Base-by-base conservation (phyloP, 1,140 invertebrate genomes). In the Megalopta genalis region DNA sequence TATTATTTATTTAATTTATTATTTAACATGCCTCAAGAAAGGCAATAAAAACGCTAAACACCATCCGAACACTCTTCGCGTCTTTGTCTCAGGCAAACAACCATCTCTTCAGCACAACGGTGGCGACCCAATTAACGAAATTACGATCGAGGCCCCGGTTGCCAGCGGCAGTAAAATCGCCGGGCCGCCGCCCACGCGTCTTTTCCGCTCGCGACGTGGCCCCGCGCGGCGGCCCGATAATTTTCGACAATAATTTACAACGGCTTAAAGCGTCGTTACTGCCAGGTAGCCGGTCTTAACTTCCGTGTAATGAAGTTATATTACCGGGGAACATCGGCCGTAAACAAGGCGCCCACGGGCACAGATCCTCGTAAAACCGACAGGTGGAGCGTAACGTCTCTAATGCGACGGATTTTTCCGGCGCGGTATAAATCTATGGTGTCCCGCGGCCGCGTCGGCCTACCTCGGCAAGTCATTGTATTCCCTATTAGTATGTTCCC, bases 361-460 rank as follows among this genome's bases (percentile, higher is more conserved):
- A 46, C 39, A 4, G 32, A 46, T 66, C 23, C n/a, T 66, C 64
- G 64, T 66, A 66, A 66, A 66, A 46, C 39, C 64, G 39, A 57
- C 88, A 90, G 42, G 89, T 79, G 86, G 83, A 18, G 54, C 65
- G 81, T 67, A 68, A 60, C 80, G 64, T 78, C 67, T 64, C 70
- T 76, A 62, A 72, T 49, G 81, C 54, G 60, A 74, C 54, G 39
- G 64, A 57, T 39, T 52, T 49, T 32, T 32, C 25, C 10, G 10
- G 10, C 54, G n/a, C 32, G 32, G 60, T 52, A 77, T 67, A 63
- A 63, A 46, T 46, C 10, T 46, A 52, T 21, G 18, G 42, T 5
- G 14, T 8, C 9, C 10, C 10, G 42, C 10, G 42, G 0, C 42
- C 0, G 23, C 8, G 23, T 10, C 8, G 8, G n/a, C 9, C 57